Evolutionary conservation across 1,140 invertebrate species (phyloP), one percentile per base, ranked within the genome.

Genomic region (Nebria ingens): DNA sequence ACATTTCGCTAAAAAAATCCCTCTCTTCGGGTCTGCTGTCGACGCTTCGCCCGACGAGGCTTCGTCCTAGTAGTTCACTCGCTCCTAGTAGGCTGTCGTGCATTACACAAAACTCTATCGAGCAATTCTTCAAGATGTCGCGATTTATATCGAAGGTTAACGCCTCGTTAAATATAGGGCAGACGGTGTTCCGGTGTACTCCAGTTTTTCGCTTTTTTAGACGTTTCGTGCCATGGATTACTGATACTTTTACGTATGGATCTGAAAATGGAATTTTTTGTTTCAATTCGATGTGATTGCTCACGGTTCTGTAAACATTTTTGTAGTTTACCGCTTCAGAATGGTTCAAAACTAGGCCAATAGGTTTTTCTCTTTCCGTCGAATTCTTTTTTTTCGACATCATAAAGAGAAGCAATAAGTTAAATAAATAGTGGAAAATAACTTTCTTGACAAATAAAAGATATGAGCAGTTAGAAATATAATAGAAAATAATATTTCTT

Each of bases 191-290:
- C 53, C 88, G 79, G 62, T 89, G 84, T 0, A 91, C 85, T 29
- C 85, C 85, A 0, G 90, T 92, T 71, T 91, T 92, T 67, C 90
- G 91, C 69, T 91, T 92, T 74, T 93, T 93, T 56, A 83, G 73
- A 57, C 76, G 76, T 64, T 83, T 84, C 15, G 81, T 82, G 62
- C 87, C 86, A 20, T 86, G 84, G 15, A 87, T 77, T 0, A 91
- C 73, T 60, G 83, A 83, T 4, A 91, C 86, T 73, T 92, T 92
- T 3, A 93, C 88, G 64, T 89, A 92, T 0, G 89, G 87, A 75
- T 91, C 88, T 69, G 76, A 56, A 61, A 59, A 54, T 34, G 19
- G n/a, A n/a, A n/a, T n/a, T n/a, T n/a, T n/a, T n/a, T n/a, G n/a
- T n/a, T n/a, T n/a, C n/a, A n/a, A n/a, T n/a, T n/a, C n/a, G n/a